Base-by-base conservation (phyloP, 2,113 vertebrate genomes). In the Anser cygnoides region DNA sequence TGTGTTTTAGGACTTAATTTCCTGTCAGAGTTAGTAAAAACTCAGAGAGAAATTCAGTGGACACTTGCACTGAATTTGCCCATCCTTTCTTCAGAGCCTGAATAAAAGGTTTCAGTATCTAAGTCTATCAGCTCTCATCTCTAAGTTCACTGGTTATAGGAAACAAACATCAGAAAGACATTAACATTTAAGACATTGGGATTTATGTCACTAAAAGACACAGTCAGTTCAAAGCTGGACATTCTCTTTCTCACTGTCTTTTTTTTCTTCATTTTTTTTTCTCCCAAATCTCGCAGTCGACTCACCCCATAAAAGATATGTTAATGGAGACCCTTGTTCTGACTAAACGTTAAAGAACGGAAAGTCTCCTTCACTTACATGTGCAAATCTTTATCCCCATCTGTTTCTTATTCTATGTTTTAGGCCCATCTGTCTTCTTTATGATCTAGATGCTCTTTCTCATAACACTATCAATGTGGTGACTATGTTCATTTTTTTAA, bases 241-340 rank as follows among this genome's bases (percentile, higher is more conserved):
- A 78, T 67, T 89, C 7, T 97, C 83, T 93, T 83, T 41, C 23
- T 90, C 65, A 57, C 35, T 50, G 13, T 20, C 9, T 72, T 95
- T 63, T 81, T 84, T 31, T 50, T 21, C 6, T 22, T 49, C 39
- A 39, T 25, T 8, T 18, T 21, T 49, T 49, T 50, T 50, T 23
- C 22, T 50, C 12, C 49, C 1, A 26, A 84, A 88, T 93, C 52
- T 89, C 33, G 11, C 16, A 71, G 43, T 85, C 29, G 49, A 91
- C 62, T 94, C 94, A 92, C 70, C n/a, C 93, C 68, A 90, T 95
- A 87, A 96, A 97, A 95, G 54, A 70, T 49, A 96, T 59, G 46
- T 72, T 95, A 92, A 82, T 63, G 41, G 77, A 93, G 57, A 33
- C 25, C 43, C 33, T 92, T 89, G 43, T 44, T 83, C 84, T 66